phyloP scores from a whole-genome alignment of 2,888 invertebrate species.

The Microchrysa polita region DNA sequence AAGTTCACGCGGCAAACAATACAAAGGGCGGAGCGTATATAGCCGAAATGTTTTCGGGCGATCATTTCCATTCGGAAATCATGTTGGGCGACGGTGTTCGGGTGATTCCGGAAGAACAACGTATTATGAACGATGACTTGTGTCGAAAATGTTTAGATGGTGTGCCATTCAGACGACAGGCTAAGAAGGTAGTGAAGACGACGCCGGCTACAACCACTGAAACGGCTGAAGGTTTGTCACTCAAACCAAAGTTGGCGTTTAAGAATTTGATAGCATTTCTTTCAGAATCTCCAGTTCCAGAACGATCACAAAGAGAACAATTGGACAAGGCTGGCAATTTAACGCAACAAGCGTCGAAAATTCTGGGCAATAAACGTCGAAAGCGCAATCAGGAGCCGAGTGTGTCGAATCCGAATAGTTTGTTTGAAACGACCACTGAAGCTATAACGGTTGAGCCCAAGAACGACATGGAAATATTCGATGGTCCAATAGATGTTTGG shows the following conservation, averaged over 20 bases:
- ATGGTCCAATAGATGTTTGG: slow-evolving; percentile 78
- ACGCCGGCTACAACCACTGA: slow-evolving; percentile 46
- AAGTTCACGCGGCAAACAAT: slow-evolving; percentile 74
- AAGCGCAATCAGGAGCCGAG: slow-evolving; percentile 53
- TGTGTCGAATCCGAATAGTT: slow-evolving; percentile 23
- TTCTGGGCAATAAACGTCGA: slow-evolving; percentile 56
- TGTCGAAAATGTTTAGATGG: slow-evolving; percentile 59
- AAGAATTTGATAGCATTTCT: neutral
- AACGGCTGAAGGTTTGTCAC: slow-evolving; percentile 49
- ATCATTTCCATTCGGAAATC: slow-evolving; percentile 72
- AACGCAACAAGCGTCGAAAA: slow-evolving; percentile 59
- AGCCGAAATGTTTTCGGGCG: slow-evolving; percentile 83
- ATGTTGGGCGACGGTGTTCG: slow-evolving; percentile 76
- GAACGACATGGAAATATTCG: slow-evolving; percentile 66
- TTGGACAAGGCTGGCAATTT: slow-evolving; percentile 57
- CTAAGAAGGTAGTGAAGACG: slow-evolving; percentile 46
- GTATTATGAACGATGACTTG: slow-evolving; percentile 56
- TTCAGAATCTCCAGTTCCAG: slow-evolving; percentile 47
- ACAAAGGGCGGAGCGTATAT: slow-evolving; percentile 77
- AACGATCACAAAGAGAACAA: slow-evolving; percentile 56
- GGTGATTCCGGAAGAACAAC: slow-evolving; percentile 53
- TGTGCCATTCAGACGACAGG: slow-evolving; percentile 52
- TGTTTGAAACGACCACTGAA: slow-evolving; percentile 22
- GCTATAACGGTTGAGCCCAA: slow-evolving; percentile 15
- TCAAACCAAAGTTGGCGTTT: neutral